A percentile compares a stretch with the other conserved stretches of the same genome.
These are phyloP conservation scores for Rhagoletis zephyria DNA, from an alignment of 1,140 invertebrate species.

Conservation along the genomic window DNA sequence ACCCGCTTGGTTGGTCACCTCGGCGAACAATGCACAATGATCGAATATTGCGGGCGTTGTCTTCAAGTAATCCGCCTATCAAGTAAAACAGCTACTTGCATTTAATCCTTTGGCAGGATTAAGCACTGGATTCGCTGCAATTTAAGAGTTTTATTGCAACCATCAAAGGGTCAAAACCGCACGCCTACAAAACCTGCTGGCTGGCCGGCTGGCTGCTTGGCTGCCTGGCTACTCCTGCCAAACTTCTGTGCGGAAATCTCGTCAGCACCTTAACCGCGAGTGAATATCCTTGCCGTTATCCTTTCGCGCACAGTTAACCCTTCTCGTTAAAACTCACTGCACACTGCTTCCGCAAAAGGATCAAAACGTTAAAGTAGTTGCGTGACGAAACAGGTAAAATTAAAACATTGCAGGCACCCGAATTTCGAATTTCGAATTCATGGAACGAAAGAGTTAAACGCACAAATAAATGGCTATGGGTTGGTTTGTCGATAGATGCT, in stretches of 20 bases:
- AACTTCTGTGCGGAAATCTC: neutral
- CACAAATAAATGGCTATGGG: neutral
- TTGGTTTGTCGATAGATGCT: neutral
- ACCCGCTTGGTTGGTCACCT: neutral
- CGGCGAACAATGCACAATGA: slow-evolving; percentile 20
- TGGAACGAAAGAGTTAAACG: slow-evolving; percentile 23
- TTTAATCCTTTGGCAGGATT: slow-evolving; percentile 15
- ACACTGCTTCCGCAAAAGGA: slow-evolving; percentile 14
- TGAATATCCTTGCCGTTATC: slow-evolving; percentile 9
- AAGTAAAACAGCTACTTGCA: slow-evolving; percentile 13
- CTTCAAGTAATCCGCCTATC: slow-evolving; percentile 24
- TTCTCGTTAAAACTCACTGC: neutral
- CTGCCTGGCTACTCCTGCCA: neutral
- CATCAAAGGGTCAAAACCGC: slow-evolving; percentile 73
- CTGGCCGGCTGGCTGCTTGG: neutral
- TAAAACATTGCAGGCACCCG: neutral
- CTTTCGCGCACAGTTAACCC: slow-evolving; percentile 30
- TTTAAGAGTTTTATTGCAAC: slow-evolving; percentile 62
- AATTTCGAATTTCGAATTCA: neutral
- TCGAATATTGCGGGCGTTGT: slow-evolving; percentile 29
- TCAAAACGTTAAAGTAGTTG: slow-evolving; percentile 22
- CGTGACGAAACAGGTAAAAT: slow-evolving; percentile 17
- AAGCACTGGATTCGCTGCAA: neutral
- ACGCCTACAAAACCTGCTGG: slow-evolving; percentile 69
- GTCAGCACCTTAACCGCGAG: slow-evolving; percentile 35